These are phyloP conservation scores for Fulmarus glacialis DNA, from an alignment of 2,113 vertebrate species.

Conservation along the genomic window DNA sequence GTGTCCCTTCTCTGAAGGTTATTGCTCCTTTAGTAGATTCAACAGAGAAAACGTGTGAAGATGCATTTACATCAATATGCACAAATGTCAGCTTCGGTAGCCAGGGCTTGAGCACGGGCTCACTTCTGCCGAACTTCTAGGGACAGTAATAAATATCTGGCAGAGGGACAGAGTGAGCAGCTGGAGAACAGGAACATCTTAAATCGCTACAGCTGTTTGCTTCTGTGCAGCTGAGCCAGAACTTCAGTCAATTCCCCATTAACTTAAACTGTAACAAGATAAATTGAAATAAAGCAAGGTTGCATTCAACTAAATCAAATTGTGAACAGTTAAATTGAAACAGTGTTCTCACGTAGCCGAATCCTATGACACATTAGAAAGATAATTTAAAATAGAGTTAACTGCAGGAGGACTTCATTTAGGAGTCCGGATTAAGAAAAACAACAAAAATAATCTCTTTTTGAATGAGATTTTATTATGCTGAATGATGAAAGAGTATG, in stretches of 20 bases:
- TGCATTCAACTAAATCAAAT: slow-evolving; percentile 29
- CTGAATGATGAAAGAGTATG: neutral
- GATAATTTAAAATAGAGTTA: slow-evolving; percentile 16
- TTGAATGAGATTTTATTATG: neutral
- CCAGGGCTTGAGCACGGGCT: neutral
- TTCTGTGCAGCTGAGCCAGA: slow-evolving; percentile 36
- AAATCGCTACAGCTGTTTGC: slow-evolving; percentile 19
- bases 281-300: slow-evolving; percentile 37
- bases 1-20: neutral
- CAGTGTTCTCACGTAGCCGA: neutral
- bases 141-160: neutral
- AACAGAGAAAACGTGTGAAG: neutral
- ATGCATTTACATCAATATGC: neutral
- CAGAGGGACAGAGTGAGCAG: neutral
- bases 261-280: slow-evolving; percentile 21
- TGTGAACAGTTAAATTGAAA: neutral
- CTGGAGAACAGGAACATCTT: slow-evolving; percentile 44
- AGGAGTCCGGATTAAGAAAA: slow-evolving; percentile 2
- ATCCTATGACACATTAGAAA: neutral
- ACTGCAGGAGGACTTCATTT: slow-evolving; percentile 36
- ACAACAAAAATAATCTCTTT: neutral
- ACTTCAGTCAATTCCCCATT: slow-evolving; percentile 31
- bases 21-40: neutral
- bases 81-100: neutral
- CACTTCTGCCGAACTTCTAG: neutral